Base-by-base conservation (phyloP, 2,888 invertebrate species). In the Nomada fabriciana region DNA sequence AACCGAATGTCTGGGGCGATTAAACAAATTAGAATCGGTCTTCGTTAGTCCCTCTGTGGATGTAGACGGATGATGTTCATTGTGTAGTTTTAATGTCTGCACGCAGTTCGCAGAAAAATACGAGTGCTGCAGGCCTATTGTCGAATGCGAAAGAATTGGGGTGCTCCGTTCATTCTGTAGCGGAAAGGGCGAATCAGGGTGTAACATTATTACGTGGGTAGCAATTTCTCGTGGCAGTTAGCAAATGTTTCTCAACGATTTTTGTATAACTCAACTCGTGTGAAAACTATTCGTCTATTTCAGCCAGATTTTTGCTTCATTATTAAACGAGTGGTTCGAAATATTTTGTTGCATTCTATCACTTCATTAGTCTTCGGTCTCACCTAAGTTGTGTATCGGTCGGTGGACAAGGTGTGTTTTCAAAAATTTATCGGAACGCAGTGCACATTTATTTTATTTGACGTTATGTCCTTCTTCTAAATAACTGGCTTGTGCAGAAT, bases 221-320 rank as follows among this genome's bases (percentile, higher is more conserved):
- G 47, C 18, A 18, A 18, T 43, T n/a, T 25, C 69, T 13, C 36
- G 15, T 5, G 53, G 43, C 7, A 4, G 25, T 47, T 65, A n/a
- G 11, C 15, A 29, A 47, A 52, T 15, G 36, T 65, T 42, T 11
- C 50, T 70, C 59, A 68, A 71, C 67, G 78, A 78, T 78, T 71
- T 68, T 75, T n/a, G n/a, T 42, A 23, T 11, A 53, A 18, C 47
- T 82, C 64, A 75, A 70, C 53, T 50, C 23, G n/a, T 63, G 71
- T 55, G 63, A 59, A 82, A 43, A 60, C 13, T 50, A 64, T 59
- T 68, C 61, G 36, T 36, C 60, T 60, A 57, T 61, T 52, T 53
- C 63, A 42, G n/a, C 20, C 50, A 13, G 42, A 59, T 55, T 42
- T 50, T 36, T n/a, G 53, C 55, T 25, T 64, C 57, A 43, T 60